Conservation (phyloP, 2,888 invertebrate genomes). For the Schizaphis graminum region DNA sequence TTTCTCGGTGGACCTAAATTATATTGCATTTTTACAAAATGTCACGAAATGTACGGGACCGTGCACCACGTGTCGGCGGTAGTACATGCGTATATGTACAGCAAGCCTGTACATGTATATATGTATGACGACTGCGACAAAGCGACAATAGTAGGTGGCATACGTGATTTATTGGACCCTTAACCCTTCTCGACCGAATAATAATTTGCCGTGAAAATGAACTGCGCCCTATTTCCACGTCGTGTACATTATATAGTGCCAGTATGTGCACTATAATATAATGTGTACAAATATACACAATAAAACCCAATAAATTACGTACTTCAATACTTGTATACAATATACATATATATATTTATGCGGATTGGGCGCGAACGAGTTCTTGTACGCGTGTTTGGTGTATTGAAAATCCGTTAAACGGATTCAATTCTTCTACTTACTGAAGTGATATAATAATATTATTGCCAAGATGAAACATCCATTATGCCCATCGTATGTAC, state of each 20-base stretch:
- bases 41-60: conserved; percentile 46
- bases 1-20: conserved; percentile 23
- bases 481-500: neutral
- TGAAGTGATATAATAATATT: neutral
- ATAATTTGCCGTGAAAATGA: conserved; percentile 60
- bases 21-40: conserved; percentile 46
- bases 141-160: conserved; percentile 33
- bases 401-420: conserved; percentile 27
- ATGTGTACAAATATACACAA: neutral
- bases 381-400: neutral
- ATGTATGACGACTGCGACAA: neutral
- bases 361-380: neutral
- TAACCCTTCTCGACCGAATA: conserved; percentile 56
- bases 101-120: neutral
- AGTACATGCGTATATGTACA: neutral
- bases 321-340: neutral
- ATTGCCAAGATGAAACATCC: neutral
- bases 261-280: neutral
- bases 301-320: conserved; percentile 44
- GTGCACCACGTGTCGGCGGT: conserved; percentile 1
- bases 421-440: neutral
- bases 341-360: neutral
- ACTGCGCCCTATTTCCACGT: neutral
- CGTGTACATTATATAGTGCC: neutral
- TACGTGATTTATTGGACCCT: conserved; percentile 59